A percentile compares a stretch with the other conserved stretches of the same genome.
phyloP scores from a whole-genome alignment of 2,113 vertebrate species.

The Chloebia gouldiae region DNA sequence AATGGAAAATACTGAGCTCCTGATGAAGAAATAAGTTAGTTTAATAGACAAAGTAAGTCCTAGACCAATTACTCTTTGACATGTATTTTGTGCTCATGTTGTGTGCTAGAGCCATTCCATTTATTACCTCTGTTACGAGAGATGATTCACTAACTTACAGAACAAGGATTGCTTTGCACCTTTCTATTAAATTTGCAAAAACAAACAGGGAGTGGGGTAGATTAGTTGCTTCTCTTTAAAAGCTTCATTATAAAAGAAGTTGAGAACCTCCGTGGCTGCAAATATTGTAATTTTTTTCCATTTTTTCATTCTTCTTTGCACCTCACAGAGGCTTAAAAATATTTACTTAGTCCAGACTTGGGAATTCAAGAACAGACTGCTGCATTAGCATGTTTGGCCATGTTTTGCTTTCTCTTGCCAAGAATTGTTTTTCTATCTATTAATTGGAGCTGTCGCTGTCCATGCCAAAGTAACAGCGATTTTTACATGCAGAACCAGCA shows the following conservation, averaged over 20 bases:
- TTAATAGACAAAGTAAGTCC: not conserved
- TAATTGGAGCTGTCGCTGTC: constrained; percentile 50
- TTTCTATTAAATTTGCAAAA: not conserved
- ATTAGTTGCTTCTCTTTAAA: not conserved
- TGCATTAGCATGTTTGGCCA: not conserved
- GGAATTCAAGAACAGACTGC: constrained; percentile 28
- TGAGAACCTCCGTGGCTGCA: not conserved
- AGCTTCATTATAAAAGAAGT: not conserved
- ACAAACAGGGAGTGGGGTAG: accelerated
- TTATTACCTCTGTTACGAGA: not conserved
- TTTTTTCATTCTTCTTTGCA: not conserved
- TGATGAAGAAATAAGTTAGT: not conserved
- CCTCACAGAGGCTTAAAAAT: not conserved
- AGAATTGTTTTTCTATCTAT: constrained; percentile 8
- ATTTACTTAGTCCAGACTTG: not conserved
- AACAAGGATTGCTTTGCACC: not conserved
- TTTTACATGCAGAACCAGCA: constrained; percentile 41
- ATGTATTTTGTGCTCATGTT: not conserved
- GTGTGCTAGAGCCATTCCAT: not conserved
- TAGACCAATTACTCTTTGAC: not conserved
- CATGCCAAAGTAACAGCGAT: constrained; percentile 24
- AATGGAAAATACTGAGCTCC: not conserved
- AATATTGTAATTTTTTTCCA: not conserved
- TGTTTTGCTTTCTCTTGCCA: constrained; percentile 24
- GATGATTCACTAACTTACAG: not conserved